Percentiles rank a stretch among this genome's conserved stretches.
These are phyloP conservation scores for Alethe diademata DNA, from an alignment of 2,113 vertebrate genomes.

Conservation along the genomic window DNA sequence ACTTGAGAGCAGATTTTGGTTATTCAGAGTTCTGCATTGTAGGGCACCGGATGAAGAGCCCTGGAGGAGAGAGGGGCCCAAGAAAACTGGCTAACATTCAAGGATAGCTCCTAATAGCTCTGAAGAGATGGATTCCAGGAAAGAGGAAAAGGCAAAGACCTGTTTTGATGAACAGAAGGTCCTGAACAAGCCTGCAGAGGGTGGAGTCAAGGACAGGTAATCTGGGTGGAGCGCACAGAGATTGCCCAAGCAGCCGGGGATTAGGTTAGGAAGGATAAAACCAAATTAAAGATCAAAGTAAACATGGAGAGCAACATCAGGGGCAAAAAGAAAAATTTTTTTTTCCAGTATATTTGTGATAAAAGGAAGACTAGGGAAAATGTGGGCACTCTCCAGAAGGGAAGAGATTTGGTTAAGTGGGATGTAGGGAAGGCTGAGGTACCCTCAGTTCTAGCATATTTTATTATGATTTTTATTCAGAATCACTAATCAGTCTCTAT, in stretches of 20 bases:
- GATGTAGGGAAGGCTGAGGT: background rate
- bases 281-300: background rate
- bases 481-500: background rate
- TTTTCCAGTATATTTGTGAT: rapidly evolving
- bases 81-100: background rate
- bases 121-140: background rate
- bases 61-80: background rate
- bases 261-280: background rate
- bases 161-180: background rate
- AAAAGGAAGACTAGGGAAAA: background rate
- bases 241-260: background rate
- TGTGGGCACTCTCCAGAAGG: too few species aligned
- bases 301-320: background rate
- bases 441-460: background rate
- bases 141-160: background rate
- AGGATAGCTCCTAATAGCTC: background rate
- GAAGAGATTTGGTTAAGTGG: background rate
- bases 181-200: rapidly evolving
- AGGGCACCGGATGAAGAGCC: background rate
- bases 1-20: background rate
- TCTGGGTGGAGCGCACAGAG: too few species aligned
- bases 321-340: rapidly evolving
- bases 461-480: background rate
- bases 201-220: background rate
- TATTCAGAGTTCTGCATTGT: background rate